Evolutionary conservation across 2,888 invertebrate genomes (phyloP), one percentile per base, ranked within the genome.

Genomic region (Encarsia formosa): DNA sequence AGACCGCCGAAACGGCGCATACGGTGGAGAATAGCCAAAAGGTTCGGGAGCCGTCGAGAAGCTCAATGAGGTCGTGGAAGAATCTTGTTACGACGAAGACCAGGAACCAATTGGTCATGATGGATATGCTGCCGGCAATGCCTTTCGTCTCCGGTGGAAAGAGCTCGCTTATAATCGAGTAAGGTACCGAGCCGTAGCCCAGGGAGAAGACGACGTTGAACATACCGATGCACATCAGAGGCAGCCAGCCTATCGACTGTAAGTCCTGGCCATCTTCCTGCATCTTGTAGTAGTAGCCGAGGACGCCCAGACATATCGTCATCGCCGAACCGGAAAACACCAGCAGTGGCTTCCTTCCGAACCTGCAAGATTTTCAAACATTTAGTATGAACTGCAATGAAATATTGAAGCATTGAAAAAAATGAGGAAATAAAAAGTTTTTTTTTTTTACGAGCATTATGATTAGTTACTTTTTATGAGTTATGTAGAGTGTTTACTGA

Each of bases 291-390:
- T 72, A 71, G 54, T 68, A 67, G 37, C 76, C 70, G 26, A 76
- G 54, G 15, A 68, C 61, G 19, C 69, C 62, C 13, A 76, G 61
- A 32, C 71, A 69, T 5, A 73, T 13, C 3, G 67, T 63, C 74
- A 75, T 74, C 1, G 74, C 66, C 5, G 70, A 38, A 1, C 78
- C 77, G 1, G 79, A 79, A 19, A 78, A 51, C 3, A 81, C 67
- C 5, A 83, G 70, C 15, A 83, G 69, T 6, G 76, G 71, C 50
- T 77, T 74, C 15, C 82, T 65, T 1, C 82, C 83, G 34, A 75
- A 76, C 54, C 72, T 71, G 52, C 5, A 50, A 57, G 41, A 9
- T 9, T 29, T 9, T 29, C 8, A 29, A 9, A 1, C 34, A 34
- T n/a, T 34, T 34, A 34, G n/a, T 26, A n/a, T n/a, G n/a, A n/a